Evolutionary conservation across 2,797 vertebrate genomes (phyloP).

Genomic region (Echiichthys vipera): DNA sequence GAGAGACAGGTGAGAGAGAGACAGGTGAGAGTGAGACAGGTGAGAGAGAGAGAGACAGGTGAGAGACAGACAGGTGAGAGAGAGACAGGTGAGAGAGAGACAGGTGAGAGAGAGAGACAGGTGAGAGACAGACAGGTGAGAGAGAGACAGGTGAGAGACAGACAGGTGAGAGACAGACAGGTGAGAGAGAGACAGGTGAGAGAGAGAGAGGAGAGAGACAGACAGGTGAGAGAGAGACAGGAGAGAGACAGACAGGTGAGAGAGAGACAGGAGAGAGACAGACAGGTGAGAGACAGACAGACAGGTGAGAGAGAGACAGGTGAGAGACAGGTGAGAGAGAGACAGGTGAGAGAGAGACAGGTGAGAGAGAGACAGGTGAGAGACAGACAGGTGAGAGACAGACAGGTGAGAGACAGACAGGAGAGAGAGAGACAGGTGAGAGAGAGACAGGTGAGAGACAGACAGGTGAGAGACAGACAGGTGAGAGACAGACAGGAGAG

Average conservation of each 20-base stretch:
- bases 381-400: conserved; percentile 58
- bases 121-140: background rate
- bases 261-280: background rate
- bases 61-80: conserved; percentile 9
- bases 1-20: background rate
- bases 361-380: background rate
- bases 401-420: background rate
- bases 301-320: background rate
- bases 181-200: background rate
- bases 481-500: background rate
- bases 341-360: background rate
- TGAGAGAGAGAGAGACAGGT: conserved; percentile 62
- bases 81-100: background rate
- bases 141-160: background rate
- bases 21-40: background rate
- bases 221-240: conserved; percentile 59
- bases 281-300: background rate
- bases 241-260: background rate
- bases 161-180: background rate
- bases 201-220: background rate
- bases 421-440: background rate
- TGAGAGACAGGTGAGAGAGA: background rate
- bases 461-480: background rate
- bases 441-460: background rate
- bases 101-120: background rate